Evolutionary conservation across 2,888 invertebrate species (phyloP), one percentile per base, ranked within the genome.

Genomic region (Apamea epomidion): DNA sequence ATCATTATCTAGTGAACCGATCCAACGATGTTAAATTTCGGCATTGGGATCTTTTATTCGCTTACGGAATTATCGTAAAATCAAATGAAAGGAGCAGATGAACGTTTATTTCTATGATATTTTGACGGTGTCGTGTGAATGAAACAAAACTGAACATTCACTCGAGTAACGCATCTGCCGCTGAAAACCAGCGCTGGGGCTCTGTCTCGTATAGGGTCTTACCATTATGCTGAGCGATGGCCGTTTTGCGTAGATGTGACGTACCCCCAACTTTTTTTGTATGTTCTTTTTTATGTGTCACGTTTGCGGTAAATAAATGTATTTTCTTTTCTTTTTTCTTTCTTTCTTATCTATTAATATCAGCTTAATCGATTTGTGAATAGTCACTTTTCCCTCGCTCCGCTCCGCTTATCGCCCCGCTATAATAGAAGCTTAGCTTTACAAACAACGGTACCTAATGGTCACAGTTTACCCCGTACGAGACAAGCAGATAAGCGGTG

Each of bases 401-500:
- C 37, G n/a, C 37, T 72, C n/a, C 12, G 18, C n/a, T 37, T 37
- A 58, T 0, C 18, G n/a, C 18, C 10, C 6, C 18, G 37, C 65
- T 72, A n/a, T 37, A 42, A 37, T 14, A 42, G 37, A 72, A 72
- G 0, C 12, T 2, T 37, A 37, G 37, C 12, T 72, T 32, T 62
- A 62, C 25, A 37, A 62, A n/a, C 12, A 37, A 37, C 6, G 7
- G 25, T 25, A n/a, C n/a, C n/a, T n/a, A 37, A 67, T 29, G 72
- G 72, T 81, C 32, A 10, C 75, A 45, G n/a, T 37, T n/a, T 76
- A 58, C 45, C 76, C 45, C n/a, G 51, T 54, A 37, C n/a, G 6
- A 76, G 29, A 54, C 64, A 6, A 62, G 1, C 4, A n/a, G 80
- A 80, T 87, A 85, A 87, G 72, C 32, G 58, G 45, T 67, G 51